Evolutionary conservation across 2,113 vertebrate genomes (phyloP), one percentile per base, ranked within the genome.

Genomic region (Antechinus stuartii): DNA sequence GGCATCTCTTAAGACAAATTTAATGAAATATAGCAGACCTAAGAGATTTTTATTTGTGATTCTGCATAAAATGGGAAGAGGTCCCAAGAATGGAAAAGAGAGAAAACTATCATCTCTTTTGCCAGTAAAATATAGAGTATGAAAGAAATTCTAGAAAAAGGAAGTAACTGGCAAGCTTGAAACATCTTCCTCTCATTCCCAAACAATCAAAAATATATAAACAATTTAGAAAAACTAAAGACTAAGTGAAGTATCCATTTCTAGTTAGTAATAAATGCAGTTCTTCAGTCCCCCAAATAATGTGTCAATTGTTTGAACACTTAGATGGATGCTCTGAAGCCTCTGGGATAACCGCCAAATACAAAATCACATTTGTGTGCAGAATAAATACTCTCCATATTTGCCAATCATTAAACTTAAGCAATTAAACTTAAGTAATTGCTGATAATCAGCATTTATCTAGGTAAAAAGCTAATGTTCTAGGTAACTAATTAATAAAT

Each of bases 361-460:
- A 27, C 24, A 49, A 96, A 96, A 27, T 12, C 23, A 25, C 94
- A 47, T 61, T 95, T 90, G 54, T 7, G 9, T 89, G 35, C 46
- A 53, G 61, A 56, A 57, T 89, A 26, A 90, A 57, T 5, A 54
- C 49, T 5, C 1, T 23, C 47, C 8, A 47, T 42, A 3, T 84
- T 61, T 93, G 84, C 25, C 91, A 30, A 90, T 30, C 16, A 92
- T 94, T 68, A 96, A 90, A 5, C 25, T 57, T 91, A 91, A 94
- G 26, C 92, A 90, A 94, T 94, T 68, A 96, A 90, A 5, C 25
- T 57, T 91, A 91, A 94, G 26, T 92, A 90, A 94, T 93, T 49
- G 91, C 11, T 42, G 35, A 16, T 52, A 92, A 84, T 53, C 19
- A 92, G 61, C 90, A 47, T 90, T 90, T 84, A 95, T 93, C 25